Evolutionary conservation across 2,888 invertebrate species (phyloP), one percentile per base, ranked within the genome.

Genomic region (Amaurobius ferox): DNA sequence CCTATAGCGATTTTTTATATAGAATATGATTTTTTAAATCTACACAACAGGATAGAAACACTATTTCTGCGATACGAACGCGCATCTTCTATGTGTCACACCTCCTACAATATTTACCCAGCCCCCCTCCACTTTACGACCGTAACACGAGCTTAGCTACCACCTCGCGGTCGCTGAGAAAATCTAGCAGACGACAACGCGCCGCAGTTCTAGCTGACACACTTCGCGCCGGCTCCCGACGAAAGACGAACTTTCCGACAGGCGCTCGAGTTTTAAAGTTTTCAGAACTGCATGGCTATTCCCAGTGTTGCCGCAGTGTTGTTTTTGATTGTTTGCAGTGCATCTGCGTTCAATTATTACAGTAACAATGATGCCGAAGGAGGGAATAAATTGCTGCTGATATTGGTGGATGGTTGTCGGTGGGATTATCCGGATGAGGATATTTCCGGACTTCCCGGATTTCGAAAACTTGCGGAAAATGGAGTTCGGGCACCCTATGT

Each of bases 401-500:
- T 88, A 26, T 66, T 88, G 9, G 87, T 87, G 44, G 88, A 88
- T 61, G 88, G 88, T 16, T 78, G 81, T 28, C 86, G 88, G 11
- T 88, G 88, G 88, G 83, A 88, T 77, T 88, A 88, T 71, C 79
- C 80, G 2, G 73, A 80, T 30, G 71, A 79, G 61, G 85, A 86
- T 44, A 35, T 26, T 9, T n/a, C 55, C 16, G 67, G 77, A 66
- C 72, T 86, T 35, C 68, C 74, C 6, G 88, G 88, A 67, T 89
- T 89, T 55, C 66, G 62, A n/a, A 81, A 72, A 73, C 70, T 89
- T 3, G 85, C 79, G 0, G 71, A 88, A 23, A 79, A 87, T 13
- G 89, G 89, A 66, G 88, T 88, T n/a, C 61, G 72, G 28, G 88
- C 88, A 0, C 79, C 88, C 26, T 83, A 86, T 29, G 88, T 88